These are phyloP conservation scores for Chrysomallon squamiferum DNA, from an alignment of 1,140 invertebrate species.

Conservation along the genomic window DNA sequence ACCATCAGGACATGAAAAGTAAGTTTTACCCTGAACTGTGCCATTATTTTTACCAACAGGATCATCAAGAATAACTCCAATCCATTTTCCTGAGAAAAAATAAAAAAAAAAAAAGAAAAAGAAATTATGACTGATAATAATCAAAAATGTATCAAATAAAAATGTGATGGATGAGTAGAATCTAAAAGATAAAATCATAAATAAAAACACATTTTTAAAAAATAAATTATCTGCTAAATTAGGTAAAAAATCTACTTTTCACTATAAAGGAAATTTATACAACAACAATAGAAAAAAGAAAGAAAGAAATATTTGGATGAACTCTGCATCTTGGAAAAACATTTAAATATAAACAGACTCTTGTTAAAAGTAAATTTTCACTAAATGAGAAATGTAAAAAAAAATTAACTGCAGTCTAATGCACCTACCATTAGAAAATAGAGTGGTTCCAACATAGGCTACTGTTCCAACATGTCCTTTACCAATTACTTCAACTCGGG, in stretches of 20 bases:
- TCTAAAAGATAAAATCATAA: not conserved
- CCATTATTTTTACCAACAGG: constrained; percentile 99
- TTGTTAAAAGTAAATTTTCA: no score
- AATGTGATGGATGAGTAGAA: not conserved
- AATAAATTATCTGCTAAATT: no score
- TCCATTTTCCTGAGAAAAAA: constrained; percentile 78
- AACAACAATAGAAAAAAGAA: no score
- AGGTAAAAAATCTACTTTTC: no score
- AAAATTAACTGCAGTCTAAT: no score
- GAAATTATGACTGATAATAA: no score
- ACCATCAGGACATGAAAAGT: constrained; percentile 64
- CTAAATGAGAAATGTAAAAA: no score
- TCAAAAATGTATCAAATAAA: not conserved
- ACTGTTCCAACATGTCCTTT: constrained; percentile 60
- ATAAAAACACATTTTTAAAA: not conserved
- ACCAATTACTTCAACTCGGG: constrained; percentile 55
- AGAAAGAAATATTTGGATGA: no score
- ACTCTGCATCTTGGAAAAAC: no score
- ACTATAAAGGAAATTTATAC: no score
- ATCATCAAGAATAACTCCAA: constrained; percentile 94
- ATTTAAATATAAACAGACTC: no score
- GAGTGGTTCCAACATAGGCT: constrained; percentile 59
- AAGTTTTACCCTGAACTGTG: constrained; percentile 81
- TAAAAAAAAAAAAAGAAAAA: no score
- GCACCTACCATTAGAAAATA: constrained; percentile 81